A percentile compares a stretch with the other conserved stretches of the same genome.
These are phyloP conservation scores for Lissonota sp. DNA, from an alignment of 2,888 invertebrate genomes.

Conservation along the genomic window DNA sequence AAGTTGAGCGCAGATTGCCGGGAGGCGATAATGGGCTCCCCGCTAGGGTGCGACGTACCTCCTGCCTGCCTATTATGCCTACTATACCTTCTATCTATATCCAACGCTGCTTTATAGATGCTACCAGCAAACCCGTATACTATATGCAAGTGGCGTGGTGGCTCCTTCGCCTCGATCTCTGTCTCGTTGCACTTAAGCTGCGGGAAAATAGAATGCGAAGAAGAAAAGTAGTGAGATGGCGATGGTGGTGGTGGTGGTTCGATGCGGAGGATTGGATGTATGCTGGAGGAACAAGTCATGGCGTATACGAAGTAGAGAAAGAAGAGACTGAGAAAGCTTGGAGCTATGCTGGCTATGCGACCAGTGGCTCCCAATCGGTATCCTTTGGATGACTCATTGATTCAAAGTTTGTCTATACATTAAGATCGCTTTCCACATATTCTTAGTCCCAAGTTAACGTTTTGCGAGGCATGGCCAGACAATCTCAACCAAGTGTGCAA, in stretches of 20 bases:
- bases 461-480: too few relatives aligned
- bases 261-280: constrained; percentile 54
- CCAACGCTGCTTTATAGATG: constrained; percentile 57
- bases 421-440: background rate
- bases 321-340: constrained; percentile 69
- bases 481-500: too few relatives aligned
- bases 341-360: constrained; percentile 73
- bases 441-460: background rate
- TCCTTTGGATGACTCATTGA: constrained; percentile 34
- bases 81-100: constrained; percentile 57
- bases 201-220: constrained; percentile 58
- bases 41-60: constrained; percentile 65
- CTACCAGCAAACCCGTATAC: constrained; percentile 41
- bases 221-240: constrained; percentile 57
- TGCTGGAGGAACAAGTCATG: constrained; percentile 54
- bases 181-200: constrained; percentile 56
- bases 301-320: constrained; percentile 52
- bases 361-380: constrained; percentile 74
- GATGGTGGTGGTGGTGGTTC: constrained; percentile 57
- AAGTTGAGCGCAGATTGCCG: constrained; percentile 63
- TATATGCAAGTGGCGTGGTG: constrained; percentile 23
- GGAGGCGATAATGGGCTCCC: constrained; percentile 69
- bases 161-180: constrained; percentile 47
- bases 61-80: constrained; percentile 60
- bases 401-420: constrained; percentile 5